These are phyloP conservation scores for Drosophila sturtevanti DNA, from an alignment of 1,140 invertebrate genomes.

Conservation along the genomic window DNA sequence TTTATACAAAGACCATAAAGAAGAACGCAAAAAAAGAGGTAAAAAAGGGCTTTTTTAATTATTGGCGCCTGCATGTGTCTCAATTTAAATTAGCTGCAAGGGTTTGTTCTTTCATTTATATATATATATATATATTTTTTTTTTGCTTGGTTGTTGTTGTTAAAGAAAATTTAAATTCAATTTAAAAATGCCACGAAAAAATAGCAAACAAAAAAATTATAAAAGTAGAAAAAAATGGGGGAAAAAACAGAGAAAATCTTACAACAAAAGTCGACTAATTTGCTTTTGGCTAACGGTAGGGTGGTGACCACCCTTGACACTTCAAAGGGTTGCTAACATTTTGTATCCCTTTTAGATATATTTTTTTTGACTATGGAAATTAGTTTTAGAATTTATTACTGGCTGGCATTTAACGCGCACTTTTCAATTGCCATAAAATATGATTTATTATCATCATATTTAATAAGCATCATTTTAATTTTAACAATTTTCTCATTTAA, in stretches of 20 bases:
- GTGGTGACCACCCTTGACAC: constrained; percentile 28
- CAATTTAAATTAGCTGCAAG: constrained; percentile 76
- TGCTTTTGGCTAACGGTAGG: constrained; percentile 46
- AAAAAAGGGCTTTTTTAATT: constrained; percentile 66
- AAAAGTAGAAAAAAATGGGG: too few relatives aligned
- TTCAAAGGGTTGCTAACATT: constrained; percentile 67
- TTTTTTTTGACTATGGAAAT: constrained; percentile 36
- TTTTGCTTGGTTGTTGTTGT: not conserved
- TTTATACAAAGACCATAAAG: not conserved
- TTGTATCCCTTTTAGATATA: not conserved
- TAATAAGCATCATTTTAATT: constrained; percentile 75
- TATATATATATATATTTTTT: constrained; percentile 10
- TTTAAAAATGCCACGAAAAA: constrained; percentile 78
- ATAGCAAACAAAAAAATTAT: constrained; percentile 40
- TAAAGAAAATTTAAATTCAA: constrained; percentile 74
- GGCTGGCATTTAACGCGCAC: constrained; percentile 53
- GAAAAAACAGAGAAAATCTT: constrained; percentile 33
- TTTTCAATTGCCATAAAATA: constrained; percentile 79
- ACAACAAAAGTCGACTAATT: constrained; percentile 75
- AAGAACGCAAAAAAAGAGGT: constrained; percentile 24
- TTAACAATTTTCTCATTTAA: constrained; percentile 20
- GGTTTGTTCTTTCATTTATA: constrained; percentile 19
- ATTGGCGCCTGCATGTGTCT: constrained; percentile 79
- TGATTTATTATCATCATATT: constrained; percentile 75
- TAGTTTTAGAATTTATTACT: constrained; percentile 62